Evolutionary conservation across 2,113 vertebrate species (phyloP).

Genomic region (Dipodomys ordii): DNA sequence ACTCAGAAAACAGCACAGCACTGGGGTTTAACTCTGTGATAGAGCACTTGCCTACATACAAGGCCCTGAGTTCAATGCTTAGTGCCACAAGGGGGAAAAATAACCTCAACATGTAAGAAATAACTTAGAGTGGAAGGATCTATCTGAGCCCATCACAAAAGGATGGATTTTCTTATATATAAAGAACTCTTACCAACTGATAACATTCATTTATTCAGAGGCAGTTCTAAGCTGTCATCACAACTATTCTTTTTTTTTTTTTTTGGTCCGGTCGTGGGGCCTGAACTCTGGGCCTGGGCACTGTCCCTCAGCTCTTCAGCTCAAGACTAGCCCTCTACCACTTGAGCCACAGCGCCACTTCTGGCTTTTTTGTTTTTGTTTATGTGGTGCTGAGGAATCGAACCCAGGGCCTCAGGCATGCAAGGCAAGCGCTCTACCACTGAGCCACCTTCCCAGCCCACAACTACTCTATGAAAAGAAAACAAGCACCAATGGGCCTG

Average conservation of each 20-base stretch:
- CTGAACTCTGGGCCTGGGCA: too few relatives aligned
- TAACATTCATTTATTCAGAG: rapidly evolving
- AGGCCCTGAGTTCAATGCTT: neutral
- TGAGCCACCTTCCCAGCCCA: neutral
- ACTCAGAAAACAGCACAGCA: too few relatives aligned
- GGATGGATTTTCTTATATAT: neutral
- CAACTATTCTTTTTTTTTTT: neutral
- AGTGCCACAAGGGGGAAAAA: neutral
- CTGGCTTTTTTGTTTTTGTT: too few relatives aligned
- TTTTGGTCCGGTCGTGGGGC: too few relatives aligned
- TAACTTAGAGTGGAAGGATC: neutral
- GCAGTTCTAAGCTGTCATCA: neutral
- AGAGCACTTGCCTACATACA: neutral
- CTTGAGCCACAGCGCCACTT: too few relatives aligned
- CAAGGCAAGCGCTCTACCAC: too few relatives aligned
- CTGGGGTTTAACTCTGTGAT: too few relatives aligned
- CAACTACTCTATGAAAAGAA: neutral
- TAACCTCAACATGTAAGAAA: neutral
- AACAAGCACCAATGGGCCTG: neutral
- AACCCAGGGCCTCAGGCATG: too few relatives aligned
- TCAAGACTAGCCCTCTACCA: too few relatives aligned
- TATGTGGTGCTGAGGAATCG: too few relatives aligned
- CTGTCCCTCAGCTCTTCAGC: too few relatives aligned
- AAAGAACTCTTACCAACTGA: neutral
- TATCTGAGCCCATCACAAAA: neutral